Percentiles rank a stretch among this genome's conserved stretches.
These are phyloP conservation scores for Progne subis DNA, from an alignment of 2,113 vertebrate genomes.

Conservation along the genomic window DNA sequence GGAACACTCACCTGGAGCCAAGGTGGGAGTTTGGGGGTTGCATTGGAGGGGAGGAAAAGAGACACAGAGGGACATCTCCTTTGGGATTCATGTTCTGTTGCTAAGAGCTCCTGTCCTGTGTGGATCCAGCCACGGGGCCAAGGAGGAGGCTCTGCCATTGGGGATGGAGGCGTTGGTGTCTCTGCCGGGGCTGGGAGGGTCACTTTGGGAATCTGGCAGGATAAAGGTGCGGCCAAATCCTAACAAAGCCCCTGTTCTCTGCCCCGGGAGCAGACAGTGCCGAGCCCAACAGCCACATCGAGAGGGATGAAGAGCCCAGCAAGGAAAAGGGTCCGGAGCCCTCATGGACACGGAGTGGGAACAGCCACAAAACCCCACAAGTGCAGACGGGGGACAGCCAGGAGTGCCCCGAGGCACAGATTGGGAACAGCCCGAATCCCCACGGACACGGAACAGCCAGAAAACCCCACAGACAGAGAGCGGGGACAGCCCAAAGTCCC, in stretches of 20 bases:
- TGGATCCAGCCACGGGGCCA: not conserved
- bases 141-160: not conserved
- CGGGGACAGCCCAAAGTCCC: not conserved
- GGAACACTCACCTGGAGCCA: not conserved
- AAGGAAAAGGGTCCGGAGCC: not conserved
- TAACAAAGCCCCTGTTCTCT: not conserved
- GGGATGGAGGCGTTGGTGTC: not conserved
- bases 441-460: not conserved
- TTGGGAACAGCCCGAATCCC: not conserved
- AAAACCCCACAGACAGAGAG: no score
- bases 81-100: not conserved
- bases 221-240: not conserved
- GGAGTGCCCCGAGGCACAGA: accelerated
- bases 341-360: not conserved
- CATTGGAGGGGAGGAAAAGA: not conserved
- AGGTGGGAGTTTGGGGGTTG: not conserved
- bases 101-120: not conserved
- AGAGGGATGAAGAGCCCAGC: not conserved
- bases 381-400: accelerated
- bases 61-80: not conserved
- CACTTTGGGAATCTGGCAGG: not conserved
- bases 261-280: not conserved
- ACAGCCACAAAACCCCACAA: not conserved
- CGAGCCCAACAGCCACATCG: accelerated
- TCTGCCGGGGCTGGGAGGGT: not conserved